Evolutionary conservation across 2,888 invertebrate genomes (phyloP), one percentile per base, ranked within the genome.

Genomic region (Nemoura dubitans): DNA sequence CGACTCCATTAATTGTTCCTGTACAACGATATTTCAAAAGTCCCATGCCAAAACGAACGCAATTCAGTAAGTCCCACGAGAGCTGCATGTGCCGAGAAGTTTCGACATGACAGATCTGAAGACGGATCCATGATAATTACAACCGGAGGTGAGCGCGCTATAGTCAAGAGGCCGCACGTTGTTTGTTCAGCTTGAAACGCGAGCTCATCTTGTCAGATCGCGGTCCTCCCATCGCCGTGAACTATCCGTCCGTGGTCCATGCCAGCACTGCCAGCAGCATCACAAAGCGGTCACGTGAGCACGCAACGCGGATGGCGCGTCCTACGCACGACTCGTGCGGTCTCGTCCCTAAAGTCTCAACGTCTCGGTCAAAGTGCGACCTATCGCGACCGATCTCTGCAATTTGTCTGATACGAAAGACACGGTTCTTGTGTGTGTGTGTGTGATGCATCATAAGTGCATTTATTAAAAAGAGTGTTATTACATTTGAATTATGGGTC

Each of bases 121-220:
- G 59, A 59, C 59, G 59, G 59, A 59, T 59, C 59, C 59, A 16
- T 21, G 59, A 59, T 59, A 59, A 59, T 59, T 21, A 59, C 59
- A 21, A 59, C 59, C 59, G 16, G 59, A 59, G 59, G 59, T 59
- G 59, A 59, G 59, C 16, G n/a, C 59, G 59, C 59, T 2, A n/a
- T n/a, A 10, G 59, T 59, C 59, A 59, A 59, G 59, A 59, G 59
- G 59, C 59, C 59, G 10, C 59, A 59, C 16, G 21, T 10, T 59
- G 59, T 59, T 59, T 59, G 59, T 59, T 59, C 59, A 59, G 59
- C 59, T 59, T 59, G 59, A 21, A 59, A 59, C 59, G 59, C 59
- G 59, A 59, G 14, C 59, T 59, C 59, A 21, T 59, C 59, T 59
- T 21, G 59, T 59, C 59, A 59, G 59, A 59, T 59, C 59, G 59